These are phyloP conservation scores for Aphelinus certus DNA, from an alignment of 1,140 invertebrate species.

Conservation along the genomic window DNA sequence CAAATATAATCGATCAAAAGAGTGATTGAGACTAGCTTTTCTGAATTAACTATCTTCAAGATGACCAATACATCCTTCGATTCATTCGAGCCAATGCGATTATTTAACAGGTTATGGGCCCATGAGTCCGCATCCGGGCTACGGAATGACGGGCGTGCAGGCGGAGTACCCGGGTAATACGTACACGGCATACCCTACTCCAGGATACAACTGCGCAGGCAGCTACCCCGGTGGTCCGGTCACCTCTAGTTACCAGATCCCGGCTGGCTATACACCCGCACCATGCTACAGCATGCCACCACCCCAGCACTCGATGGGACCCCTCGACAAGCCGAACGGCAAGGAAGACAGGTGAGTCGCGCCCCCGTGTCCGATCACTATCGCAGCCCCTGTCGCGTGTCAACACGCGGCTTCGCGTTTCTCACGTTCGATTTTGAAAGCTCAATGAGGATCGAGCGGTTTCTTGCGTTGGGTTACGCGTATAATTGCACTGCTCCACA, in stretches of 20 bases:
- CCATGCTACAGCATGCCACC: conserved; percentile 87
- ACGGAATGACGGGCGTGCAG: conserved; percentile 78
- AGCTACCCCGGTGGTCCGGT: conserved; percentile 72
- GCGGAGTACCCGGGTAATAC: conserved; percentile 81
- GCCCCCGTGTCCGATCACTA: too few relatives aligned
- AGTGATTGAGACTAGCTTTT: not conserved
- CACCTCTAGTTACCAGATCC: conserved; percentile 71
- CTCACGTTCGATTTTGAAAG: not conserved
- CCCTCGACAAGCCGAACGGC: conserved; percentile 75
- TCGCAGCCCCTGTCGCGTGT: too few relatives aligned
- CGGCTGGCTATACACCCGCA: conserved; percentile 76
- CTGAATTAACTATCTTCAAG: too few relatives aligned
- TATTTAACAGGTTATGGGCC: conserved; percentile 75
- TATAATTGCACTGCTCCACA: too few relatives aligned
- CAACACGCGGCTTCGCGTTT: too few relatives aligned
- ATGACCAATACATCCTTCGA: too few relatives aligned
- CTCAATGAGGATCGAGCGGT: conserved; percentile 6
- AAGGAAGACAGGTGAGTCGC: conserved; percentile 79
- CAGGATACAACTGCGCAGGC: conserved; percentile 72
- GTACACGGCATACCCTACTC: conserved; percentile 73
- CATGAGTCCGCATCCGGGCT: conserved; percentile 84
- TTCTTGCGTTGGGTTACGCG: too few relatives aligned
- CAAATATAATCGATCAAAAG: not conserved
- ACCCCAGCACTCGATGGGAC: conserved; percentile 75
- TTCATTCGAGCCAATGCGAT: not conserved